These are phyloP conservation scores for Egretta garzetta DNA, from an alignment of 2,113 vertebrate genomes.

Conservation along the genomic window DNA sequence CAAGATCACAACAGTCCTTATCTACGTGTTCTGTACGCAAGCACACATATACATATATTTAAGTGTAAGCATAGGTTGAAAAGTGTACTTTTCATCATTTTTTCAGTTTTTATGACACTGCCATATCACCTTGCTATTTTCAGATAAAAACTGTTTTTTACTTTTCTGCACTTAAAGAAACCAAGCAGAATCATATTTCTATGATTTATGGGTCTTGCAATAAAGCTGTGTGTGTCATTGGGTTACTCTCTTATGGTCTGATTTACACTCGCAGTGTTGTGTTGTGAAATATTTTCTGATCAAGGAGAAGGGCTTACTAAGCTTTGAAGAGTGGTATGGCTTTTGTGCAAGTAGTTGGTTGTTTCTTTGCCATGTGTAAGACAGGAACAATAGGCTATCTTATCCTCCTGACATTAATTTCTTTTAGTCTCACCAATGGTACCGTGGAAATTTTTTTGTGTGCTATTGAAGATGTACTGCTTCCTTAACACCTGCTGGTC, in stretches of 20 bases:
- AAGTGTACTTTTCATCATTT: neutral
- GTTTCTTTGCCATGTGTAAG: neutral
- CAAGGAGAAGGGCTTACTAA: neutral
- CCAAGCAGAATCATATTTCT: neutral
- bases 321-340: neutral
- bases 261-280: neutral
- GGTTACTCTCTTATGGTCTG: neutral
- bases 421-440: neutral
- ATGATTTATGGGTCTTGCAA: neutral
- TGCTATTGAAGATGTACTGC: neutral
- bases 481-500: constrained; percentile 50
- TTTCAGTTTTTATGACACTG: neutral
- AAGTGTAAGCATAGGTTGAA: neutral
- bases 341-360: neutral
- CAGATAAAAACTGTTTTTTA: neutral
- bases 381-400: neutral
- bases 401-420: constrained; percentile 7
- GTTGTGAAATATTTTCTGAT: neutral
- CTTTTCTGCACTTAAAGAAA: neutral
- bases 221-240: neutral
- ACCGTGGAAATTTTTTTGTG: neutral
- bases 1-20: neutral
- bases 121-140: neutral
- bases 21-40: neutral
- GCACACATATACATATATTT: neutral